Evolutionary conservation across 2,888 invertebrate genomes (phyloP).

Genomic region (Sussaba pulchella): DNA sequence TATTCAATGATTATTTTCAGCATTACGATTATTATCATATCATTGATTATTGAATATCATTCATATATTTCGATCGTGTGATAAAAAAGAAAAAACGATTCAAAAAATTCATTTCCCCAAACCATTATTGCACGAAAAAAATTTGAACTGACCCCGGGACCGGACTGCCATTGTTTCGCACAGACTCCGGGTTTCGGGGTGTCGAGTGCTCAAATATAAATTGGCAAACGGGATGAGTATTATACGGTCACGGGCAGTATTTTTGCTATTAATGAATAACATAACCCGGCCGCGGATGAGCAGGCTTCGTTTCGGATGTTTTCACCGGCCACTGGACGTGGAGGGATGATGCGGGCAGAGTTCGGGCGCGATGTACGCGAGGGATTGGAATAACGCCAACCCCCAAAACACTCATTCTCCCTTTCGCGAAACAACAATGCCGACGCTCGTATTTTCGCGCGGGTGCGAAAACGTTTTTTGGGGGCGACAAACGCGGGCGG

Average conservation of each 20-base stretch:
- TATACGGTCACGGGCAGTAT: constrained; percentile 63
- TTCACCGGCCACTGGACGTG: constrained; percentile 48
- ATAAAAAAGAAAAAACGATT: background rate
- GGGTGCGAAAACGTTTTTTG: constrained; percentile 52
- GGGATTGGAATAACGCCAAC: constrained; percentile 74
- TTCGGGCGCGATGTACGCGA: constrained; percentile 32
- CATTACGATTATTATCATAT: too few relatives aligned
- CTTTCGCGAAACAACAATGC: constrained; percentile 60
- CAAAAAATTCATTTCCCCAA: too few relatives aligned
- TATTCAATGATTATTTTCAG: too few relatives aligned
- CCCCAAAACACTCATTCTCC: constrained; percentile 48
- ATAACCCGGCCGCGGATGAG: constrained; percentile 64
- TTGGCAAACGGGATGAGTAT: constrained; percentile 66
- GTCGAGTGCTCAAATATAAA: constrained; percentile 56
- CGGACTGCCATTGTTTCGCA: background rate
- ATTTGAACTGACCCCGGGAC: too few relatives aligned
- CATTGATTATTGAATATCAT: too few relatives aligned
- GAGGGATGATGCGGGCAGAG: background rate
- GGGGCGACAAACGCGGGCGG: constrained; percentile 37
- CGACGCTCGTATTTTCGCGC: constrained; percentile 55
- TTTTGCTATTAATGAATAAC: constrained; percentile 73
- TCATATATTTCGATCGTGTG: too few relatives aligned
- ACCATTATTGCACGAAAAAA: too few relatives aligned
- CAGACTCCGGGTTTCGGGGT: background rate
- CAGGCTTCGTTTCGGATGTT: constrained; percentile 74